A percentile compares a stretch with the other conserved stretches of the same genome.
phyloP scores from a whole-genome alignment of 2,797 vertebrate genomes.

The Trachurus trachurus region DNA sequence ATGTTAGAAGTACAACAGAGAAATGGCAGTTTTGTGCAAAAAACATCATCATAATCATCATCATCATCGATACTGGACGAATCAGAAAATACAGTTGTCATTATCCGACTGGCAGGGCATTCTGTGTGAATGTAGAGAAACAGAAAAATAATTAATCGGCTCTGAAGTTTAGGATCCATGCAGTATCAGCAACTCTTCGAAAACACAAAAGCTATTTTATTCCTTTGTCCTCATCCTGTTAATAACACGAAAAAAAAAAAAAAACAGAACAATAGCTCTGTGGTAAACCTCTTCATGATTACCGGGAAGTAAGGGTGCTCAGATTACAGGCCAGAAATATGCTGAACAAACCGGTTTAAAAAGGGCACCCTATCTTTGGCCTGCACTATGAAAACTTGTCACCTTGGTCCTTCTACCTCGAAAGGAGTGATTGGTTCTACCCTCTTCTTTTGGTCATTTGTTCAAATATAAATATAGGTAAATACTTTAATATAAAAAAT shows the following conservation, averaged over 20 bases:
- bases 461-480: conserved; percentile 82
- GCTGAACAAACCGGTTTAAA: conserved; percentile 24
- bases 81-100: conserved; percentile 51
- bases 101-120: conserved; percentile 40
- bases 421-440: conserved; percentile 52
- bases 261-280: not conserved
- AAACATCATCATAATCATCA: conserved; percentile 35
- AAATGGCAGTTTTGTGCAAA: conserved; percentile 79
- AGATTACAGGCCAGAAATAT: not conserved
- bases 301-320: not conserved
- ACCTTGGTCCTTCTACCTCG: conserved; percentile 61
- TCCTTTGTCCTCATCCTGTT: conserved; percentile 23
- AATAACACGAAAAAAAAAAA: conserved; percentile 12
- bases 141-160: conserved; percentile 1
- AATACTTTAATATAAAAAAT: conserved; percentile 77
- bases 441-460: conserved; percentile 70
- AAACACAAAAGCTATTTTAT: conserved; percentile 1
- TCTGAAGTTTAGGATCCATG: conserved; percentile 44
- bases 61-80: conserved; percentile 35
- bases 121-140: conserved; percentile 37
- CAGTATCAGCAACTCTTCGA: conserved; percentile 44
- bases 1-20: conserved; percentile 55
- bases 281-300: not conserved
- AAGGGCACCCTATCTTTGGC: conserved; percentile 19
- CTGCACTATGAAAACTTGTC: conserved; percentile 13